phyloP scores from a whole-genome alignment of 1,140 invertebrate species.

The Cydia splendana region DNA sequence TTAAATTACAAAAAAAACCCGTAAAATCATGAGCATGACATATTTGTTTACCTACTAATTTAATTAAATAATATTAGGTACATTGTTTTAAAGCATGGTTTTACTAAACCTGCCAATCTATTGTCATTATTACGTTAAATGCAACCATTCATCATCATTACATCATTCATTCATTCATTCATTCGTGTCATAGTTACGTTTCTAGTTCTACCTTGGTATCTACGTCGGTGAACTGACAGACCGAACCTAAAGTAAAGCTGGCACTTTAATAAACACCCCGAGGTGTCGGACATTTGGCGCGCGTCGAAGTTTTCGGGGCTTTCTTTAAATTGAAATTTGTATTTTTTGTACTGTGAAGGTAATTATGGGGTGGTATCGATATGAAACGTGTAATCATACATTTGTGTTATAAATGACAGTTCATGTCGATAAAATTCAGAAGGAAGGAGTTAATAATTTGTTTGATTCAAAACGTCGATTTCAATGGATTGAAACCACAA shows the following conservation, averaged over 20 bases:
- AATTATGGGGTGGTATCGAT: constrained; percentile 12
- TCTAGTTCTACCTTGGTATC: neutral
- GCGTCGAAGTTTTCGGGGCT: constrained; percentile 37
- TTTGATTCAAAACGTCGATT: neutral
- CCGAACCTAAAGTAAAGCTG: neutral
- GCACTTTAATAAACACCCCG: constrained; percentile 48
- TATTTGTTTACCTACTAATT: no score
- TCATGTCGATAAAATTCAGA: constrained; percentile 2
- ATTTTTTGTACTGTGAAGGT: constrained; percentile 16
- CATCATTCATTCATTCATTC: no score
- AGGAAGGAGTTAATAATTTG: neutral
- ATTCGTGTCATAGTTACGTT: no score
- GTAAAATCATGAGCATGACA: no score
- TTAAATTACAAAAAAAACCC: no score
- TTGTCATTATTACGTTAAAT: neutral
- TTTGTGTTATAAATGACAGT: constrained; percentile 24
- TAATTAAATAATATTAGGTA: no score
- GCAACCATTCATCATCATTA: no score
- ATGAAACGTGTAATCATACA: constrained; percentile 13
- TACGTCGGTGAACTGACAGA: neutral
- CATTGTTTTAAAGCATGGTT: neutral
- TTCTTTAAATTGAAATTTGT: constrained; percentile 25
- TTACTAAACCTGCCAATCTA: neutral
- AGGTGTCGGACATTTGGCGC: constrained; percentile 58
- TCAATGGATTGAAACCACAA: neutral